Base-by-base conservation (phyloP, 2,113 vertebrate genomes). In the Geococcyx californianus region DNA sequence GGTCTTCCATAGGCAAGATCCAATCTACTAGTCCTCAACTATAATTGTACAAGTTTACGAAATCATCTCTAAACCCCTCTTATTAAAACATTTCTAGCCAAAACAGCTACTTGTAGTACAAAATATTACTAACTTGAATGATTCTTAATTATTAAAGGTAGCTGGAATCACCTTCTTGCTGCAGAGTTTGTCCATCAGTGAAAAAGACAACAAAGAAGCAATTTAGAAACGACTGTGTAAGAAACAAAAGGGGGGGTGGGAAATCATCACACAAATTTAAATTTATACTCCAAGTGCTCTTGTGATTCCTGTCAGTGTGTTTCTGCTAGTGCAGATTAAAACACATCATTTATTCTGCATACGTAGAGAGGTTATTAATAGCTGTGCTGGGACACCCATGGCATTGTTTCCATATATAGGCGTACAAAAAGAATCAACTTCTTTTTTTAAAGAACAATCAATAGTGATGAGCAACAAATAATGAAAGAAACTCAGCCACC, bases 351-450 rank as follows among this genome's bases (percentile, higher is more conserved):
- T 80, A 85, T 93, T 94, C 73, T 67, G 77, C 62, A 67, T 44
- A 77, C n/a, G 16, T 6, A 77, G 47, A 66, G 29, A 91, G 33
- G 21, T 56, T 94, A 90, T 80, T 85, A 74, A 91, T 91, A 97
- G 81, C 42, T 85, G 63, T 51, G 73, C 88, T 74, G 33, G 85
- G 69, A 95, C 95, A 90, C 52, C 90, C 24, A 70, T 28, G 21
- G 67, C 52, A 80, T 25, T 86, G 79, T 45, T 92, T 77, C 82
- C 78, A 90, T 89, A 95, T 85, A 87, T 5, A 94, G 66, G 31
- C 10, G 3, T 31, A 76, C 34, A 73, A 87, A 91, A 63, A 68
- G 29, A 94, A 78, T 42, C 0, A 5, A 26, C 23, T 28, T 40
- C 24, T 66, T 26, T 24, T 4, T 8, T 16, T 49, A 31, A 52